These are phyloP conservation scores for Sicus ferrugineus DNA, from an alignment of 2,888 invertebrate species.

Conservation along the genomic window DNA sequence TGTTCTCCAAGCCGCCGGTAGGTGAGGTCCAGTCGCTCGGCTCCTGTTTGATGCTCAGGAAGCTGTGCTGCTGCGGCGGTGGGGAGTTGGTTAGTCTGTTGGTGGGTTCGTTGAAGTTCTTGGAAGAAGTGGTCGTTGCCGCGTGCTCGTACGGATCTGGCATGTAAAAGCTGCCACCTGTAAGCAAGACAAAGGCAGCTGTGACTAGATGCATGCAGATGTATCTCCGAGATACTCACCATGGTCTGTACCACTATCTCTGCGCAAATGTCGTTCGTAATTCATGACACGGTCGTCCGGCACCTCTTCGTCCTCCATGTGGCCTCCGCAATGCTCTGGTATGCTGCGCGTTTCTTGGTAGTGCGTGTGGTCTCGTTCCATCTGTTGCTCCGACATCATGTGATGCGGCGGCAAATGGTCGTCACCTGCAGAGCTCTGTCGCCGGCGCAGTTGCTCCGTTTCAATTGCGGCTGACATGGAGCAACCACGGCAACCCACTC, in stretches of 20 bases:
- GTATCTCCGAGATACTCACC: conserved; percentile 35
- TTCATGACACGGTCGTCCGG: conserved; percentile 48
- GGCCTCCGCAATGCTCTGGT: conserved; percentile 10
- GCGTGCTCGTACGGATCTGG: conserved; percentile 50
- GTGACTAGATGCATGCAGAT: not conserved
- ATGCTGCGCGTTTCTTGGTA: conserved; percentile 42
- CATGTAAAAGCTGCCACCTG: conserved; percentile 48
- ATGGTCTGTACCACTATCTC: conserved; percentile 47
- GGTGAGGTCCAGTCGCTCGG: conserved; percentile 73
- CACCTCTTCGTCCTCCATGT: conserved; percentile 18
- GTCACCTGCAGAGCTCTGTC: conserved; percentile 38
- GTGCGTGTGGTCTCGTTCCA: conserved; percentile 46
- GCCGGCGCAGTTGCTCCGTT: conserved; percentile 43
- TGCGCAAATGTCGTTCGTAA: conserved; percentile 48
- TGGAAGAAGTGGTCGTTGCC: conserved; percentile 18
- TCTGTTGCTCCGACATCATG: conserved; percentile 34
- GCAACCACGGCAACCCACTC: conserved; percentile 44
- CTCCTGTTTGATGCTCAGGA: conserved; percentile 68
- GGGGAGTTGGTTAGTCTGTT: conserved; percentile 40
- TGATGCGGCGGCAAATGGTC: conserved; percentile 33
- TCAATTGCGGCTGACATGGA: conserved; percentile 32
- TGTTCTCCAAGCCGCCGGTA: conserved; percentile 35
- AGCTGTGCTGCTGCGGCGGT: conserved; percentile 51
- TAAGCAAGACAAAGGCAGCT: not conserved
- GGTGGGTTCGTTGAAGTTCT: conserved; percentile 19